phyloP scores from a whole-genome alignment of 1,140 invertebrate species.

The Aphelenchoides fujianensis region DNA sequence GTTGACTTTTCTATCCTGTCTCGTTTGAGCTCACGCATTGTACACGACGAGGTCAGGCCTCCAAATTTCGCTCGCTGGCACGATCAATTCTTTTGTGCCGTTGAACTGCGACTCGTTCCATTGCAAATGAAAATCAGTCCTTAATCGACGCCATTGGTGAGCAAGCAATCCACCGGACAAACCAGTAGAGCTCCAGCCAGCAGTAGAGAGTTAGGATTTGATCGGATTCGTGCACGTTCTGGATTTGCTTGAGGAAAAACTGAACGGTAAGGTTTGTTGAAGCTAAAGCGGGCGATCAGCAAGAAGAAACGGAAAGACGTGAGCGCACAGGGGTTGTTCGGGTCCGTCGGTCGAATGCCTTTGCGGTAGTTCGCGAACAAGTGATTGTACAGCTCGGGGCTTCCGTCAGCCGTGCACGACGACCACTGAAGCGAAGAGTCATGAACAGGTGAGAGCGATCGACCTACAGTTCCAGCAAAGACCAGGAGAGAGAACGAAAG shows the following conservation, averaged over 20 bases:
- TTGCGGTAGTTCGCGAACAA: constrained; percentile 44
- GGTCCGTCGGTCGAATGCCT: constrained; percentile 38
- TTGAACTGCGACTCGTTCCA: constrained; percentile 49
- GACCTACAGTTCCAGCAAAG: too few relatives aligned
- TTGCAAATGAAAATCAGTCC: constrained; percentile 21
- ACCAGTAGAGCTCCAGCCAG: constrained; percentile 53
- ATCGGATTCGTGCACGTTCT: constrained; percentile 59
- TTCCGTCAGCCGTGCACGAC: background rate
- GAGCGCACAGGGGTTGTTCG: constrained; percentile 8
- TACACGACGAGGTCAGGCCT: constrained; percentile 54
- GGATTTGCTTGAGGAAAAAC: constrained; percentile 60
- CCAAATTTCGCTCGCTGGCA: constrained; percentile 50
- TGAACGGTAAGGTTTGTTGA: constrained; percentile 59
- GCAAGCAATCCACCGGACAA: too few relatives aligned
- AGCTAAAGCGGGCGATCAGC: constrained; percentile 21
- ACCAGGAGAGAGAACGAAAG: too few relatives aligned
- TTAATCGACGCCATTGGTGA: too few relatives aligned
- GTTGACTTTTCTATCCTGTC: constrained; percentile 12
- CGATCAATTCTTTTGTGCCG: constrained; percentile 43
- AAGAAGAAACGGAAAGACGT: background rate
- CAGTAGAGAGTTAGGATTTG: constrained; percentile 60
- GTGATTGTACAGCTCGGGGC: constrained; percentile 24
- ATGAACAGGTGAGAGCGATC: too few relatives aligned
- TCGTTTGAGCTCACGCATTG: constrained; percentile 43
- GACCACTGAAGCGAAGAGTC: too few relatives aligned